These are phyloP conservation scores for Noctua pronuba DNA, from an alignment of 2,888 invertebrate genomes.

Conservation along the genomic window DNA sequence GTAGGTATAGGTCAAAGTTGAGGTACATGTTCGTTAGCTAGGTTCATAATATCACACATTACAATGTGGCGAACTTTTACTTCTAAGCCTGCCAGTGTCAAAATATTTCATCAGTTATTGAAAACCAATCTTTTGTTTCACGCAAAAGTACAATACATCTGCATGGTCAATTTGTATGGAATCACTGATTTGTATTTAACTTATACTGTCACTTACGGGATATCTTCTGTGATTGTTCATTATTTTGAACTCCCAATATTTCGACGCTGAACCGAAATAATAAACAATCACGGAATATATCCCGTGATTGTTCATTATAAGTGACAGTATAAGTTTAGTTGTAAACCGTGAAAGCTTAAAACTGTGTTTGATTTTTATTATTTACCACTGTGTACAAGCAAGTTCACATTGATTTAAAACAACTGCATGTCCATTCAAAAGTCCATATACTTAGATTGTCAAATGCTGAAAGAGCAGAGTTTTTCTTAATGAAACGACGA, in stretches of 20 bases:
- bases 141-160: neutral
- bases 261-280: no score
- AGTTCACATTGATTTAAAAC: neutral
- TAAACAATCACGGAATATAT: no score
- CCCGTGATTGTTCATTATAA: no score
- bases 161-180: neutral
- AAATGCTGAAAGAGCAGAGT: neutral
- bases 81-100: neutral
- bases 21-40: slow-evolving; percentile 7
- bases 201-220: no score
- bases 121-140: neutral
- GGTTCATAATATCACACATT: neutral
- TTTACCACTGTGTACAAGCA: neutral
- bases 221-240: no score
- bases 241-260: no score
- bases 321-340: no score
- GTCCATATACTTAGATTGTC: neutral
- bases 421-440: neutral
- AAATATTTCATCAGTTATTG: neutral
- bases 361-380: no score
- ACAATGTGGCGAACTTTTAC: neutral
- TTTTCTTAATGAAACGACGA: neutral
- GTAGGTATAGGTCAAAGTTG: slow-evolving; percentile 35
- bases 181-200: no score
- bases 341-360: no score